Conservation (phyloP, 2,113 vertebrate genomes). For the Vombatus ursinus region DNA sequence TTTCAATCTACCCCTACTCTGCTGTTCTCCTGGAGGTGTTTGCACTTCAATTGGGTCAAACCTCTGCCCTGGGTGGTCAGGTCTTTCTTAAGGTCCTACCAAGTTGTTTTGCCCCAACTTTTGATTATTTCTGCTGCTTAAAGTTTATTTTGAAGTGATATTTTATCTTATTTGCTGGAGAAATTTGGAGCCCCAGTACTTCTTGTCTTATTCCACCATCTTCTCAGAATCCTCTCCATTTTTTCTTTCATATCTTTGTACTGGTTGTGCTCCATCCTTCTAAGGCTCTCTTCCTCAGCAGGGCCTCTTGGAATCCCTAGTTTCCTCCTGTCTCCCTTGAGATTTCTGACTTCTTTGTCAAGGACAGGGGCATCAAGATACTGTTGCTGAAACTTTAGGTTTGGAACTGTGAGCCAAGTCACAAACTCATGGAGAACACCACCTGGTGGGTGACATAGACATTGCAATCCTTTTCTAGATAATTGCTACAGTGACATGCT, state of each 20-base stretch:
- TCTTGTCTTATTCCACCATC: not conserved
- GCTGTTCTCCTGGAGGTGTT: not conserved
- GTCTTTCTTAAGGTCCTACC: no score
- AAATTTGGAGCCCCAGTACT: not conserved
- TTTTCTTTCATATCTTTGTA: not conserved
- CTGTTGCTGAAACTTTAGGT: not conserved
- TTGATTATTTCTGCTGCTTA: not conserved
- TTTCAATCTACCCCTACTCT: not conserved
- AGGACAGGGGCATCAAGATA: not conserved
- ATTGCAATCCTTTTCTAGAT: not conserved
- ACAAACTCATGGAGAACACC: not conserved
- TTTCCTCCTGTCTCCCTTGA: not conserved
- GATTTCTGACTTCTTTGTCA: not conserved
- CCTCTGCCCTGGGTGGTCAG: no score
- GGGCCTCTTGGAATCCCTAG: not conserved
- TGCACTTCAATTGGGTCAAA: not conserved
- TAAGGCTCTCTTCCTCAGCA: not conserved
- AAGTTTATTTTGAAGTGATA: not conserved
- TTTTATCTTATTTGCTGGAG: not conserved
- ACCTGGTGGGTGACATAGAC: not conserved
- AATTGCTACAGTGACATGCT: not conserved
- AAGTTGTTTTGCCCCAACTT: not conserved
- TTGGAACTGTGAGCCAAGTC: not conserved
- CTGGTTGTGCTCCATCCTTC: not conserved
- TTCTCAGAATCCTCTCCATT: not conserved